Base-by-base conservation (phyloP, 2,797 vertebrate species). In the Labroides dimidiatus region DNA sequence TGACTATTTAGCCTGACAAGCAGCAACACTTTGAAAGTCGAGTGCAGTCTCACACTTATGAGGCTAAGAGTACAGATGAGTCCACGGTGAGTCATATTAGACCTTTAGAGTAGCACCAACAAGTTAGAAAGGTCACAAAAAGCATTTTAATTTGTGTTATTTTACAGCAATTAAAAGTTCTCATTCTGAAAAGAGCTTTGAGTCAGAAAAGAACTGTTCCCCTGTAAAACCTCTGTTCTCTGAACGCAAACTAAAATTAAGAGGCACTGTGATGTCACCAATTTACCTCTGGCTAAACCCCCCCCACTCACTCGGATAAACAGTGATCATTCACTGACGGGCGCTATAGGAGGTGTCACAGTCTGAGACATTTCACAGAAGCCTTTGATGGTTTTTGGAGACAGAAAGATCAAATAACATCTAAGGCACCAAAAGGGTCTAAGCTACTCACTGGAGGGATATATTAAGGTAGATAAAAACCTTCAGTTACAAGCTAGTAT, bases 1-100 rank as follows among this genome's bases (percentile, higher is more conserved):
- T 49, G 62, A 71, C 65, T 64, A 75, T 75, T 87, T 82, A 81
- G 36, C 43, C 45, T 82, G 79, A 80, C 78, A 64, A 49, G 39
- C 53, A 21, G 66, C 33, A 55, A 27, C 71, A 45, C 55, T 80
- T 41, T 59, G 21, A 56, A 30, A 74, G 37, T 59, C 10, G 1
- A 20, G 12, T 48, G 51, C 15, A 23, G 77, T 52, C 21, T 21
- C 58, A 36, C 50, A 36, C 24, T 83, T n/a, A 42, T 30, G 64
- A 75, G 60, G 27, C 27, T 64, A 44, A 69, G 57, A 47, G 66
- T 27, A 36, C 37, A 61, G 44, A 80, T 55, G 57, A 71, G 78
- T 15, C 33, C 56, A 41, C 45, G 41, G 36, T 44, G 58, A 62
- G 55, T 66, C 72, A 82, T 36, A 67, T 56, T 60, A 81, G 44